Evolutionary conservation across 2,888 invertebrate species (phyloP), one percentile per base, ranked within the genome.

Genomic region (Oxyteleia sp.): DNA sequence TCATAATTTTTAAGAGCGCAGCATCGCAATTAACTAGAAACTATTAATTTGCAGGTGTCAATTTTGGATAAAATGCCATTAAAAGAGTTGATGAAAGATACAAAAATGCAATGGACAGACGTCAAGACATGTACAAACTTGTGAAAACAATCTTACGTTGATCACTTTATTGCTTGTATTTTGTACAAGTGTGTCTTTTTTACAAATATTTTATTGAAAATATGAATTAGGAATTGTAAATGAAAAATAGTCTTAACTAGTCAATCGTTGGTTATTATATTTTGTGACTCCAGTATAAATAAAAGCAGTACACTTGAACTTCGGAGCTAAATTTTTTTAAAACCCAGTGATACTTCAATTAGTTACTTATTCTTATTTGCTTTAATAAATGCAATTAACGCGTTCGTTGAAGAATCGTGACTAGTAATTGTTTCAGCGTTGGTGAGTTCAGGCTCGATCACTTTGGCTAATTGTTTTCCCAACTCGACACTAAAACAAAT

Each of bases 391-490:
- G 98, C 98, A 91, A 99, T 99, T 61, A 99, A 96, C 29, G 98
- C 99, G 94, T 99, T 99, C 53, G 99, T 99, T 23, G 99, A 99
- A 23, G 95, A 95, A 93, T 99, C 99, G 93, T 99, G 99, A 45
- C 95, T 95, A 20, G 95, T 94, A 11, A 97, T 95, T 0, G 95
- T 95, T 43, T 94, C 95, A 20, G 94, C 94, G 89, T 95, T 95
- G 81, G 95, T 95, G 51, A 99, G 94, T 93, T 99, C 99, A 0
- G 98, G 98, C 92, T 99, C 98, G 87, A 99, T 99, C n/a, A 97
- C 97, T 94, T 99, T 99, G 0, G 99, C 99, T 88, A 99, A 94
- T 93, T 99, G 98, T 93, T 99, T 99, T 64, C 99, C 99, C 87
- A 99, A 95, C 94, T 99, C 99, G 63, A 99, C 99, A 35, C 96